Evolutionary conservation across 1,140 invertebrate species (phyloP), one percentile per base, ranked within the genome.

Genomic region (Ectropis grisescens): DNA sequence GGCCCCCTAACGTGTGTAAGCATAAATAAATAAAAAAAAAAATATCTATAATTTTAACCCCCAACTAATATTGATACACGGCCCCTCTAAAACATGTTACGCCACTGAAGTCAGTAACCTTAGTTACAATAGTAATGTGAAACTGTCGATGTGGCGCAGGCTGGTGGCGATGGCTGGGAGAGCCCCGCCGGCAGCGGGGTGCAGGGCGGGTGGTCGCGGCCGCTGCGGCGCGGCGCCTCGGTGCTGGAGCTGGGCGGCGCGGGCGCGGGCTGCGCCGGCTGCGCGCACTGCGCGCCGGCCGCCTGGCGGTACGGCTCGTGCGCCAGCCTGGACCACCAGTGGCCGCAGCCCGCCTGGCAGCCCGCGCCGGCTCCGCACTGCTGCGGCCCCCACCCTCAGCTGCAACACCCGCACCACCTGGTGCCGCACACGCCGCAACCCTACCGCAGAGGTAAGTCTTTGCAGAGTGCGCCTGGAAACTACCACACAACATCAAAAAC

Each of bases 221-320:
- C 68, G 1, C 25, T 79, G 22, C 56, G 71, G 9, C 57, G 71
- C 7, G 71, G 71, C 1, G 58, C 74, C 0, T 79, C 74, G 0
- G 69, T 76, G 0, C 62, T 79, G 34, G 74, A 79, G 22, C 40
- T 79, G 2, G 57, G 67, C 2, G 62, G 59, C 1, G 56, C 40
- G 1, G 89, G 89, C 0, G 89, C 90, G 12, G 57, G 90, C 41
- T 89, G 64, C 22, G 82, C 29, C 12, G 75, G 62, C 45, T 88
- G 84, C 60, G 82, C 78, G 42, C 84, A 69, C 61, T 86, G 86
- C 22, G 34, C 52, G 10, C 16, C 46, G 2, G 47, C 61, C 26
- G 55, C 82, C 47, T 54, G 78, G 82, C 86, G 88, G 53, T 89
- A 81, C 47, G 85, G 86, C 23, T 90, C 88, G 37, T 90, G 89